A percentile compares a stretch with the other conserved stretches of the same genome.
phyloP scores from a whole-genome alignment of 2,113 vertebrate species.

The Chionomys nivalis region DNA sequence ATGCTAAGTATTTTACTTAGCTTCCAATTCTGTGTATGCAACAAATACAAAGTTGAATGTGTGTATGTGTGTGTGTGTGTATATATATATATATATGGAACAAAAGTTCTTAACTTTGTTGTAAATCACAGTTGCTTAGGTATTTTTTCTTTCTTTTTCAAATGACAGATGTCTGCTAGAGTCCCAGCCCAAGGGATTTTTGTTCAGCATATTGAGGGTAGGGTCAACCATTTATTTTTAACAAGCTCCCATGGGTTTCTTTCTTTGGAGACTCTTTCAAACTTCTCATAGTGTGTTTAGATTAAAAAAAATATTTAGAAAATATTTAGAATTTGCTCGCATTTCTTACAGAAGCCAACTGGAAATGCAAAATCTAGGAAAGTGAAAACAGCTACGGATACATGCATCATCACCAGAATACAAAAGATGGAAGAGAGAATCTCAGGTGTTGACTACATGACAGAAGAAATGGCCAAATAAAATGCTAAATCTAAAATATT shows the following conservation, averaged over 20 bases:
- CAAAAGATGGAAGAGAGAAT: neutral
- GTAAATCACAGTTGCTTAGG: neutral
- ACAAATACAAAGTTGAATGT: neutral
- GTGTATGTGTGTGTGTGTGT: too few relatives aligned
- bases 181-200: constrained; percentile 7
- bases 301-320: constrained; percentile 35
- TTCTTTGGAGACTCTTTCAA: constrained; percentile 31
- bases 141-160: constrained; percentile 28
- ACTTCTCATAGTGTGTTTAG: neutral
- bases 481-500: neutral
- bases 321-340: neutral
- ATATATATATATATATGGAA: neutral
- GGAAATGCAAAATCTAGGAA: neutral
- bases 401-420: neutral
- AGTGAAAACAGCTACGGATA: neutral
- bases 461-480: neutral
- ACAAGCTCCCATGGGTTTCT: constrained; percentile 57
- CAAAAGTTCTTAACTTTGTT: neutral
- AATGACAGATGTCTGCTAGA: neutral
- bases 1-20: neutral
- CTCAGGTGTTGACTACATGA: neutral
- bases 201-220: neutral
- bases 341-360: neutral
- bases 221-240: constrained; percentile 62
- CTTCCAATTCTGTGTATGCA: neutral